Conservation (phyloP, 2,888 invertebrate species). For the Campoplex nolae region DNA sequence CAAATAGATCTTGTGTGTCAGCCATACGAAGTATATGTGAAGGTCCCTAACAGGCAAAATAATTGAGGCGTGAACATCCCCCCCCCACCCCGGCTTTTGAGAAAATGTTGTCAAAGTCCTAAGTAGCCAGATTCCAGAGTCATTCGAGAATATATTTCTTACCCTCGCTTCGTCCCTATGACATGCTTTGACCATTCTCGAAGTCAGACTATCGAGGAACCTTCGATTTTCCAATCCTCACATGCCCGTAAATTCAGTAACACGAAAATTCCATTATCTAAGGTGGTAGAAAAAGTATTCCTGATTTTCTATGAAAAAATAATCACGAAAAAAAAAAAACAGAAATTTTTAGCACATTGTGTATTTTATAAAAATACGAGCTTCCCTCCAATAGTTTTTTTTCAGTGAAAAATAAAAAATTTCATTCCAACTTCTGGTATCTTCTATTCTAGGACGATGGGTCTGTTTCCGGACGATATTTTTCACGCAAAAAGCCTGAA, state of each 20-base stretch:
- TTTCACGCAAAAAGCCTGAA: background rate
- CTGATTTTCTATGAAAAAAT: background rate
- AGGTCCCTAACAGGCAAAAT: slow-evolving; percentile 16
- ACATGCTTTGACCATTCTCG: slow-evolving; percentile 50
- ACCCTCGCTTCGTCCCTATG: slow-evolving; percentile 21
- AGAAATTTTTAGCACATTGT: background rate
- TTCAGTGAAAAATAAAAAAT: background rate
- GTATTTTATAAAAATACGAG: background rate
- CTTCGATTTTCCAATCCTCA: slow-evolving; percentile 19
- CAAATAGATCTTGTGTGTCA: background rate
- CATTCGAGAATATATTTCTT: slow-evolving; percentile 40
- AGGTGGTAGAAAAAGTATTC: background rate
- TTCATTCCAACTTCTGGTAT: background rate
- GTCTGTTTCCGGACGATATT: background rate
- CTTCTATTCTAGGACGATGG: background rate
- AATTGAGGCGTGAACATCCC: slow-evolving; percentile 35
- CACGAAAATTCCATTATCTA: slow-evolving; percentile 39
- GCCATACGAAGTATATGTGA: background rate
- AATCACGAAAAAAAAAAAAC: background rate
- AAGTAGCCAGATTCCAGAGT: slow-evolving; percentile 44
- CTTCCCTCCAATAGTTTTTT: background rate
- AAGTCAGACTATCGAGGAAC: slow-evolving; percentile 38
- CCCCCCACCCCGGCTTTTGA: background rate
- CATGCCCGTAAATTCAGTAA: slow-evolving; percentile 13
- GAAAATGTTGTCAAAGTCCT: slow-evolving; percentile 46